Conservation (phyloP, 2,797 vertebrate genomes). For the Rhincodon typus region DNA sequence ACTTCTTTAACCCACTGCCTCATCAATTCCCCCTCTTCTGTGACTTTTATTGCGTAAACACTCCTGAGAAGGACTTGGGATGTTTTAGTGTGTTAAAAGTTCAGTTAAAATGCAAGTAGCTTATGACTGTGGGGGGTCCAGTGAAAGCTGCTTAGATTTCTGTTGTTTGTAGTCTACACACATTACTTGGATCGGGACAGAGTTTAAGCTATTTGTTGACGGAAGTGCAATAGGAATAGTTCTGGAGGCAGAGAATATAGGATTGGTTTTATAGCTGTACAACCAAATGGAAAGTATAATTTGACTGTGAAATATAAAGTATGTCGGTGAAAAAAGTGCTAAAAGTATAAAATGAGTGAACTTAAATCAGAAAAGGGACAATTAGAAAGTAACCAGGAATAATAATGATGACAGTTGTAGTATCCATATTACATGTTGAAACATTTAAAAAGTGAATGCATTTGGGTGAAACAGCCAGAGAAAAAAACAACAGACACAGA, state of each 20-base stretch:
- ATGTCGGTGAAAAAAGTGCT: neutral
- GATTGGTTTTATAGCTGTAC: neutral
- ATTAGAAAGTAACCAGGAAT: neutral
- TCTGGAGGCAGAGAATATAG: neutral
- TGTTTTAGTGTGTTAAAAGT: too few species aligned
- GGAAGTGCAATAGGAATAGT: neutral
- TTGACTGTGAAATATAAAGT: neutral
- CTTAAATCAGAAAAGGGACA: neutral
- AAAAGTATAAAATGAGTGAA: neutral
- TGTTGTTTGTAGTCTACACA: neutral
- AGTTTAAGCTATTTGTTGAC: neutral
- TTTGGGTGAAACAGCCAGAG: neutral
- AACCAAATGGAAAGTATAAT: neutral
- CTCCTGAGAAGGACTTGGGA: neutral
- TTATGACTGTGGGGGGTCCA: neutral
- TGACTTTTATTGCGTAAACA: neutral
- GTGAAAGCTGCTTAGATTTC: neutral
- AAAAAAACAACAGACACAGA: too few species aligned
- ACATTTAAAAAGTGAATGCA: neutral
- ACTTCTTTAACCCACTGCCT: neutral
- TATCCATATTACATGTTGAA: neutral
- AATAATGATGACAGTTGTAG: neutral
- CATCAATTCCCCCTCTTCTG: neutral
- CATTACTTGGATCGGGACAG: neutral
- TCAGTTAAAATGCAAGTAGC: neutral